Evolutionary conservation across 2,888 invertebrate species (phyloP), one percentile per base, ranked within the genome.

Genomic region (Alloplasta piceator): DNA sequence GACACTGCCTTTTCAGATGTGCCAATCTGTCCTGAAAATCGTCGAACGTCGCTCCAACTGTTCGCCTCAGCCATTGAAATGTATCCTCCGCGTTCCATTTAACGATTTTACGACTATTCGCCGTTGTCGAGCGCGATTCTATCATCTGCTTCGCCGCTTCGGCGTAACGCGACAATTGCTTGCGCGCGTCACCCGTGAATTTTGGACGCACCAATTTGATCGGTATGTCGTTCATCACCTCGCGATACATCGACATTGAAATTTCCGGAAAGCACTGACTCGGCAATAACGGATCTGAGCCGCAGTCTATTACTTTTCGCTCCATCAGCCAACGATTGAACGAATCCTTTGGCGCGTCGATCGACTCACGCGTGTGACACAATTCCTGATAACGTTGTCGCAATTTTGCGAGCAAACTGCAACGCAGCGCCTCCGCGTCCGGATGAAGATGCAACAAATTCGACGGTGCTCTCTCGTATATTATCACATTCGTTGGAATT

Each of bases 81-180:
- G 98, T 98, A 88, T 99, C 98, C 90, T 99, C 98, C 0, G 98
- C 98, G 93, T 98, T 98, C 99, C 99, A 99, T 92, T 98, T 99
- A 0, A 99, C 98, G 10, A 98, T 97, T 93, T 99, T 99, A 82
- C 99, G 94, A 90, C 98, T 98, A 91, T 98, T 98, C 0, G 98
- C 95, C 38, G 98, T 97, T 91, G 97, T 97, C 92, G 97, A 97
- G 87, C 98, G 95, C 6, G 98, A 97, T 92, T 98, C 99, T 86
- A 99, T 98, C 94, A 98, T 98, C 92, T 98, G 97, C 91, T 98
- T 98, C 1, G 99, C 98, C 12, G 98, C 98, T 92, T 99, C 98
- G 0, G 98, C 98, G 93, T 98, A 99, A 71, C 96, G 95, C 3
- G 97, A 97, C 36, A 99, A 93, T 90, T 99, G 98, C 92, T 98